Evolutionary conservation across 1,140 invertebrate species (phyloP), one percentile per base, ranked within the genome.

Genomic region (Bradynema listronoti): DNA sequence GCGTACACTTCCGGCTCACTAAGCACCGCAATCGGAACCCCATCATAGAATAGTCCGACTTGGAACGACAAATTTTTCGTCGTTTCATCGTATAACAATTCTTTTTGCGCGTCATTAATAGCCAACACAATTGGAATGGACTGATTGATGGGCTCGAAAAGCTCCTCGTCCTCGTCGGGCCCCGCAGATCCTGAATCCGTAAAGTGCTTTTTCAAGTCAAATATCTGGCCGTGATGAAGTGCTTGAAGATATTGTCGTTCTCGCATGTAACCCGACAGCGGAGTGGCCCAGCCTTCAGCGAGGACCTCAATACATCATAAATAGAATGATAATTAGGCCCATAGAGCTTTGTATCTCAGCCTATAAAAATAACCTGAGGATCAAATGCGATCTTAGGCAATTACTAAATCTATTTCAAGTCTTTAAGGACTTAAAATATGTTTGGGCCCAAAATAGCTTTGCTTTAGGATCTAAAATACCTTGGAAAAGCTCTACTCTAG

Each of bases 261-360:
- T 46, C 87, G 83, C 95, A 99, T 99, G 73, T 99, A 99, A 6
- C 95, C 73, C 84, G 72, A 86, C 0, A 99, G 79, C 0, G 95
- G 95, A 27, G 87, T 85, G 0, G 93, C 93, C 95, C 95, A 99
- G 0, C 95, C 95, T 83, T 99, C 95, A 33, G 88, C 85, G 30
- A 99, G 80, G 0, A 98, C 81, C 67, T 83, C 5, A 3, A 61
- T 22, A 5, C 33, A 22, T 16, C 11, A 5, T 11, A 46, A 49
- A 33, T 9, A 67, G 22, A 14, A 39, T 19, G 16, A 36, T 11
- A 11, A 39, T 39, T 11, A 11, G 19, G 11, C 36, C 11, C 19
- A 11, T 39, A 39, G 19, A 39, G 19, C 36, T 39, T 39, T 39
- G 19, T 39, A 11, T 39, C 19, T 19, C 11, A 39, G 19, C 11